Percentiles rank a stretch among this genome's conserved stretches.
These are phyloP conservation scores for Polydrusus tereticollis DNA, from an alignment of 2,888 invertebrate genomes.

Conservation along the genomic window DNA sequence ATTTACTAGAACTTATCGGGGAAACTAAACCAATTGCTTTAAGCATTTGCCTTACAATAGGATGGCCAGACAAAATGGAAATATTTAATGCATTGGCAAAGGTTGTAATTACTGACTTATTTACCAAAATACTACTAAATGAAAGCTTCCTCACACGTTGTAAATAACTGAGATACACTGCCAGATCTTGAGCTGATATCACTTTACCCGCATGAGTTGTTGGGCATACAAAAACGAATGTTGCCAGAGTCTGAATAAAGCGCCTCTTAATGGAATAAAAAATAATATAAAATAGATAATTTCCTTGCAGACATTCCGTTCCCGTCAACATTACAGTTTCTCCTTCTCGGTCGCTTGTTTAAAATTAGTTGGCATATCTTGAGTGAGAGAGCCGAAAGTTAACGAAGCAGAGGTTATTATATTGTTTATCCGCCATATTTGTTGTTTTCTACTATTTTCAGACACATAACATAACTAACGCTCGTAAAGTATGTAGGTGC, in stretches of 20 bases:
- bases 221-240: no score
- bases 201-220: no score
- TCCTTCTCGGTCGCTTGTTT: constrained; percentile 36
- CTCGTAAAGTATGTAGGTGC: constrained; percentile 11
- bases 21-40: constrained; percentile 47
- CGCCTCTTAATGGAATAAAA: no score
- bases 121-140: constrained; percentile 26
- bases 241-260: no score
- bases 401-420: constrained; percentile 40
- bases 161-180: constrained; percentile 7
- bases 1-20: constrained; percentile 38
- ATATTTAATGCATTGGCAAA: constrained; percentile 20
- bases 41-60: constrained; percentile 47
- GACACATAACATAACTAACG: constrained; percentile 21
- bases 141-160: neutral
- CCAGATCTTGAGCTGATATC: constrained; percentile 6
- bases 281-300: neutral
- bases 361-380: constrained; percentile 44
- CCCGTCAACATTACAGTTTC: constrained; percentile 41
- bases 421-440: constrained; percentile 42
- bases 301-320: constrained; percentile 24
- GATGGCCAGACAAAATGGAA: constrained; percentile 28
- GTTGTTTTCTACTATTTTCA: constrained; percentile 29
- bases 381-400: constrained; percentile 25
- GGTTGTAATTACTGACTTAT: constrained; percentile 34